These are phyloP conservation scores for Lasioglossum calceatum DNA, from an alignment of 2,888 invertebrate genomes.

Conservation along the genomic window DNA sequence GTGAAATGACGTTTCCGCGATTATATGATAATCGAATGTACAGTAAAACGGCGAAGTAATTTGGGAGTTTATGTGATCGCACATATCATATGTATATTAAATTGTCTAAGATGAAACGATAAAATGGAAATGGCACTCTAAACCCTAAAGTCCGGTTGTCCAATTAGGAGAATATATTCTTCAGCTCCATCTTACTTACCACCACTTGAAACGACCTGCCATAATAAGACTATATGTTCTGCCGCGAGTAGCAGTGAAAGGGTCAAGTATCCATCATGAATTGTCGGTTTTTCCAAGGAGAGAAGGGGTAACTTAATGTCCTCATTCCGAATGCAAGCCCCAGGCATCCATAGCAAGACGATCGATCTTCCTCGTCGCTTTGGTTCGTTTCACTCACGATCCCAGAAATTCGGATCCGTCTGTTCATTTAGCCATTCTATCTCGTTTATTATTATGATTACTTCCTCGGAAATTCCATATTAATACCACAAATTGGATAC, in stretches of 20 bases:
- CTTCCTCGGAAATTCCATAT: neutral
- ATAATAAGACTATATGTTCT: slow-evolving; percentile 24
- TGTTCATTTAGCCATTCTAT: slow-evolving; percentile 7
- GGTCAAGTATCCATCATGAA: slow-evolving; percentile 63
- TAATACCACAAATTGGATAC: neutral
- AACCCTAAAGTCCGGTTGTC: slow-evolving; percentile 9
- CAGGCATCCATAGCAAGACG: slow-evolving; percentile 53
- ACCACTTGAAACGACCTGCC: slow-evolving; percentile 36
- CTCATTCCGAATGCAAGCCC: slow-evolving; percentile 57
- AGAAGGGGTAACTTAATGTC: slow-evolving; percentile 50
- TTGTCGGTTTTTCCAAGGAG: slow-evolving; percentile 46
- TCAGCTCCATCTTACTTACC: slow-evolving; percentile 26
- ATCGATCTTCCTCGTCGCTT: slow-evolving; percentile 62
- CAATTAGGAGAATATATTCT: slow-evolving; percentile 33
- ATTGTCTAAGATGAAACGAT: neutral
- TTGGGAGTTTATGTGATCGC: neutral
- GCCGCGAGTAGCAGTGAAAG: slow-evolving; percentile 5
- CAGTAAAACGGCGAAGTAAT: neutral
- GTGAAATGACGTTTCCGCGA: neutral
- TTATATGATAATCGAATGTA: neutral
- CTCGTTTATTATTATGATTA: neutral
- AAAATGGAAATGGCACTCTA: neutral
- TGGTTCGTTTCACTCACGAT: slow-evolving; percentile 32
- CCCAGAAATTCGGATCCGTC: slow-evolving; percentile 42
- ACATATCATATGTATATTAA: neutral